Conservation (phyloP, 35 echinoderm and acorn worm species). For the Apostichopus japonicus region DNA sequence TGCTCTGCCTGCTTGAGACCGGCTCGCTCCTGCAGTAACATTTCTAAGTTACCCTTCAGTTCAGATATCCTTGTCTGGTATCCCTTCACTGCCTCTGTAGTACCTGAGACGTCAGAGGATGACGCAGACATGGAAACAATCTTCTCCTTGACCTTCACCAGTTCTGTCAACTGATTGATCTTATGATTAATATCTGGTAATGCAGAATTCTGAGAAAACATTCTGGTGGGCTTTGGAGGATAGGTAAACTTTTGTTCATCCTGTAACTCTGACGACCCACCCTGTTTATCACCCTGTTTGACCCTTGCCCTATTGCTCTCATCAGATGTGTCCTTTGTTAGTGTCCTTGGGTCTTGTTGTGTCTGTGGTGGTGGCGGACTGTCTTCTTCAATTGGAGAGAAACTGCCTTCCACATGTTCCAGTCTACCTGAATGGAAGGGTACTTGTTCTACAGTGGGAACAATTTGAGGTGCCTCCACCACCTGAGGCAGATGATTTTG, state of each 20-base stretch:
- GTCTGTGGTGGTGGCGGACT: background rate
- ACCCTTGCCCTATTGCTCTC: background rate
- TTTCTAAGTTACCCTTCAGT: slow-evolving; percentile 15
- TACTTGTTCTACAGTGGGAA: background rate
- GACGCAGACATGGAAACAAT: background rate
- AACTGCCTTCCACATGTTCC: slow-evolving; percentile 54
- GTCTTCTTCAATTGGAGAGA: slow-evolving; percentile 50
- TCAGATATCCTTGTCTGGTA: slow-evolving; percentile 39
- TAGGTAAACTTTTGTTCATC: background rate
- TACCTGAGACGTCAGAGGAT: background rate
- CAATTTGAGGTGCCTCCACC: too few relatives aligned
- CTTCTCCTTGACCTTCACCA: slow-evolving; percentile 27
- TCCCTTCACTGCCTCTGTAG: background rate
- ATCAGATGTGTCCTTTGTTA: background rate
- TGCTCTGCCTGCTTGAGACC: slow-evolving; percentile 20
- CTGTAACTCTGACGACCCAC: background rate
- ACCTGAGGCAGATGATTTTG: background rate
- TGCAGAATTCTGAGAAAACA: background rate
- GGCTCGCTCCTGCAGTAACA: slow-evolving; percentile 5
- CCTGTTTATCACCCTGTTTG: background rate
- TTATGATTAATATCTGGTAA: slow-evolving; percentile 37
- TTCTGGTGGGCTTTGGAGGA: slow-evolving; percentile 41
- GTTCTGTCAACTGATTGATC: slow-evolving; percentile 34
- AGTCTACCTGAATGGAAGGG: slow-evolving; percentile 25
- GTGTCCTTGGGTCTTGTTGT: background rate